phyloP scores from a whole-genome alignment of 2,888 invertebrate species.

The Entomobrya multifasciata region DNA sequence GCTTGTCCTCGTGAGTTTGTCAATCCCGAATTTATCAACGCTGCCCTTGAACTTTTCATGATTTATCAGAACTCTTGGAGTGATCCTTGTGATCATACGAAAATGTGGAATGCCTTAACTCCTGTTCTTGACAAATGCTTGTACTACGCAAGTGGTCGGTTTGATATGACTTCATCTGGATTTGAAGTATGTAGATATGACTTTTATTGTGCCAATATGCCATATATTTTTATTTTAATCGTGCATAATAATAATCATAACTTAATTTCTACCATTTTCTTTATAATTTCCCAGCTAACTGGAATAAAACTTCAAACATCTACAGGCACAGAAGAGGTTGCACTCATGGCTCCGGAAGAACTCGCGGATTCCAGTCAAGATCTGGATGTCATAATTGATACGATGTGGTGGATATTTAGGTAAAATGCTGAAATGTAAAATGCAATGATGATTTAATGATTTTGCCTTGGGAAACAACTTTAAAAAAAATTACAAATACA shows the following conservation, averaged over 20 bases:
- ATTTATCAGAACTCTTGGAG: conserved; percentile 64
- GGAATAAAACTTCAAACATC: neutral
- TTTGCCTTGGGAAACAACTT: too few species aligned
- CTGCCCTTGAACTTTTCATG: conserved; percentile 58
- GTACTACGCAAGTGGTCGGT: neutral
- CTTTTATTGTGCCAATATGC: too few species aligned
- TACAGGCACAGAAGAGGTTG: conserved; percentile 11
- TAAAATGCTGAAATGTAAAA: too few species aligned
- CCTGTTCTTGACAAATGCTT: conserved; percentile 40
- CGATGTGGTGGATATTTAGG: conserved; percentile 67
- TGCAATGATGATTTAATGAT: neutral
- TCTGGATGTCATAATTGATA: conserved; percentile 61
- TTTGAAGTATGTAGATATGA: conserved; percentile 26
- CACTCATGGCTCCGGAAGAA: conserved; percentile 34
- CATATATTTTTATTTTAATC: neutral
- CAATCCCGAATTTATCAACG: conserved; percentile 44
- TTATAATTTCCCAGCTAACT: neutral
- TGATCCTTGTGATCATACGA: neutral
- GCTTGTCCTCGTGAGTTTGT: conserved; percentile 53
- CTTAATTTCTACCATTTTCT: neutral
- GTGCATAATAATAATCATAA: neutral
- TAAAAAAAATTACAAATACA: neutral
- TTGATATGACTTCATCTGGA: conserved; percentile 18
- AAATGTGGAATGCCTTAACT: conserved; percentile 30
- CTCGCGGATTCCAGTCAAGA: conserved; percentile 23